phyloP scores from a whole-genome alignment of 2,888 invertebrate species.

The Alloplasta piceator region DNA sequence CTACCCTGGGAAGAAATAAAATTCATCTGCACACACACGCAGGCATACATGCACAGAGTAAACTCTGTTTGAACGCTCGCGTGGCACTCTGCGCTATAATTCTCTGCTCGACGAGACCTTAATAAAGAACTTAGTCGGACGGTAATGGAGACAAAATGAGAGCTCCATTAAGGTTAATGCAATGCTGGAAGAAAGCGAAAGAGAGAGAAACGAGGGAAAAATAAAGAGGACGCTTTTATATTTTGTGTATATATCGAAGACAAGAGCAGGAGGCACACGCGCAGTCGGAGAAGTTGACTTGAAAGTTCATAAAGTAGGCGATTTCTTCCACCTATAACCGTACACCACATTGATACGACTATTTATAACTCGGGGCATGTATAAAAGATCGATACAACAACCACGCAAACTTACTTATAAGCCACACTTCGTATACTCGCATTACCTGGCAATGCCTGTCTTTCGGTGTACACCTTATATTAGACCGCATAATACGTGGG shows the following conservation, averaged over 20 bases:
- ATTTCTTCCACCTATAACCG: slow-evolving; percentile 62
- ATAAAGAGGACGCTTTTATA: slow-evolving; percentile 1
- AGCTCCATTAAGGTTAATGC: slow-evolving; percentile 64
- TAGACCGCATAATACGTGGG: slow-evolving; percentile 35
- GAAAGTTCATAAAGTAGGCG: slow-evolving; percentile 69
- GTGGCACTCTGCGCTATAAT: slow-evolving; percentile 59
- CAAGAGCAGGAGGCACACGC: slow-evolving; percentile 30
- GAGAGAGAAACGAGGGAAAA: slow-evolving; percentile 1
- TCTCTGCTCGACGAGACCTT: slow-evolving; percentile 53
- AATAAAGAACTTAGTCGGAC: slow-evolving; percentile 62
- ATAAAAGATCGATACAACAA: slow-evolving; percentile 64
- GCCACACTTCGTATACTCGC: slow-evolving; percentile 35
- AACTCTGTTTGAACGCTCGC: slow-evolving; percentile 41
- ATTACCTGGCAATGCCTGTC: background rate
- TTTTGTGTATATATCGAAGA: slow-evolving; percentile 24
- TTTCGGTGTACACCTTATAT: slow-evolving; percentile 41
- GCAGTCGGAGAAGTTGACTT: slow-evolving; percentile 52
- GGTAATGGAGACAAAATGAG: slow-evolving; percentile 65
- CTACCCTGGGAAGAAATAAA: slow-evolving; percentile 8
- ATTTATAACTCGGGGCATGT: slow-evolving; percentile 64
- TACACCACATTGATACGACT: slow-evolving; percentile 40
- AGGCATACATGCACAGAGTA: slow-evolving; percentile 6
- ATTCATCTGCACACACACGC: slow-evolving; percentile 9
- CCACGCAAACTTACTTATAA: slow-evolving; percentile 57
- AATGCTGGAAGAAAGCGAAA: slow-evolving; percentile 38